A percentile compares a stretch with the other conserved stretches of the same genome.
Evolutionary conservation across 64 coral and sea anemone species (phyloP).

Genomic region (Pocillopora verrucosa): DNA sequence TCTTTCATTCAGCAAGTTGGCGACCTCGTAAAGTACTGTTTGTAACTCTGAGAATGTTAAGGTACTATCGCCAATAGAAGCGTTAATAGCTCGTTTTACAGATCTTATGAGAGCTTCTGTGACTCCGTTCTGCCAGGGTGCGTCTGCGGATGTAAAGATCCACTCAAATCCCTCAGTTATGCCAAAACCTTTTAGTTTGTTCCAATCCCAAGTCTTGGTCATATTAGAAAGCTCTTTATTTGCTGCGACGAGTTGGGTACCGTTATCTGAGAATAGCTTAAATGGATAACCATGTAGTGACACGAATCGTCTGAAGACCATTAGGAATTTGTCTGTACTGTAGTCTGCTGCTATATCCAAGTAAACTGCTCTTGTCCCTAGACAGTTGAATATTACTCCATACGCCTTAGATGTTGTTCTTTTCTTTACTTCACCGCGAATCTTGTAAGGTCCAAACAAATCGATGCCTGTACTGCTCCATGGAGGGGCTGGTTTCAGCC

Average conservation of each 20-base stretch:
- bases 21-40: neutral
- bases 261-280: slow-evolving; percentile 16
- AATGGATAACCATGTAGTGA: slow-evolving; percentile 29
- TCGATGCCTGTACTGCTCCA: no score
- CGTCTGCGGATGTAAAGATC: slow-evolving; percentile 22
- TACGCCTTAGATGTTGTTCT: neutral
- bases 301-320: slow-evolving; percentile 36
- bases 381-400: slow-evolving; percentile 21
- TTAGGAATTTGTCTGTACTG: slow-evolving; percentile 24
- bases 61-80: neutral
- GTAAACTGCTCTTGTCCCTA: neutral
- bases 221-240: slow-evolving; percentile 9
- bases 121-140: slow-evolving; percentile 27
- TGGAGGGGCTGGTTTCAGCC: no score
- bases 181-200: neutral
- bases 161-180: slow-evolving; percentile 28
- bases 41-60: slow-evolving; percentile 24
- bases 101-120: slow-evolving; percentile 33
- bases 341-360: slow-evolving; percentile 29
- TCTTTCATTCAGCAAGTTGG: slow-evolving; percentile 35
- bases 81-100: slow-evolving; percentile 20
- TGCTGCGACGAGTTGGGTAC: slow-evolving; percentile 16
- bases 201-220: neutral
- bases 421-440: slow-evolving; percentile 10
- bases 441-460: slow-evolving; percentile 2